These are phyloP conservation scores for Sylvilagus floridanus DNA, from an alignment of 2,797 vertebrate genomes.

Conservation along the genomic window DNA sequence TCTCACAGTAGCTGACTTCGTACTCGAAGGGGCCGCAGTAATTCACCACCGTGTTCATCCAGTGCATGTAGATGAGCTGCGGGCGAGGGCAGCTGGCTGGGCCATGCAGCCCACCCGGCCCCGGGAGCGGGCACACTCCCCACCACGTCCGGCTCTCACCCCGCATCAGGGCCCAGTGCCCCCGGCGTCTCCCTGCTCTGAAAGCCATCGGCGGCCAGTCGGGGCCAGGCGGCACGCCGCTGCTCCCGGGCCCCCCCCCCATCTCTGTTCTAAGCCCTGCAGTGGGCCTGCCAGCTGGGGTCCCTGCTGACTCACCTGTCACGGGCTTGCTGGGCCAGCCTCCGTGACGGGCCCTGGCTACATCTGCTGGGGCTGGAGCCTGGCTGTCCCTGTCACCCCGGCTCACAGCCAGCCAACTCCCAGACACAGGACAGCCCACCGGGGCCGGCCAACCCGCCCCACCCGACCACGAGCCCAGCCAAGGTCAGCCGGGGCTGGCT, in stretches of 20 bases:
- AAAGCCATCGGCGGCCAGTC: neutral
- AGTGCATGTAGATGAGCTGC: conserved; percentile 97
- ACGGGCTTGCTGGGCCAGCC: neutral
- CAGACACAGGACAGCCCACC: neutral
- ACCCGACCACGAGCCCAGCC: neutral
- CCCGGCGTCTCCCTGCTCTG: neutral
- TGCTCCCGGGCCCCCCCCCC: neutral
- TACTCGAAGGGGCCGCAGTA: conserved; percentile 94
- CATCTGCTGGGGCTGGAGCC: neutral
- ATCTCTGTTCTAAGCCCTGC: neutral
- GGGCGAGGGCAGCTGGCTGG: accelerated
- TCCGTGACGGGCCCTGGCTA: neutral
- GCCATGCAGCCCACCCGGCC: neutral
- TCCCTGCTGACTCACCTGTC: neutral
- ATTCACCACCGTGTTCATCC: conserved; percentile 96
- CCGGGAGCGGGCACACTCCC: too few species aligned
- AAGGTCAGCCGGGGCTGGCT: neutral
- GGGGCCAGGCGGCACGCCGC: neutral
- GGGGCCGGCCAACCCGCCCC: too few species aligned
- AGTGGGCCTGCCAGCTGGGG: neutral
- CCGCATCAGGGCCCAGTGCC: accelerated
- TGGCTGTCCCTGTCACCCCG: accelerated
- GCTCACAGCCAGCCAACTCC: neutral
- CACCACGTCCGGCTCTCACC: neutral
- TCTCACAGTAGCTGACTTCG: conserved; percentile 91